These are phyloP conservation scores for Clarias fuscus DNA, from an alignment of 2,797 vertebrate species.

Conservation along the genomic window DNA sequence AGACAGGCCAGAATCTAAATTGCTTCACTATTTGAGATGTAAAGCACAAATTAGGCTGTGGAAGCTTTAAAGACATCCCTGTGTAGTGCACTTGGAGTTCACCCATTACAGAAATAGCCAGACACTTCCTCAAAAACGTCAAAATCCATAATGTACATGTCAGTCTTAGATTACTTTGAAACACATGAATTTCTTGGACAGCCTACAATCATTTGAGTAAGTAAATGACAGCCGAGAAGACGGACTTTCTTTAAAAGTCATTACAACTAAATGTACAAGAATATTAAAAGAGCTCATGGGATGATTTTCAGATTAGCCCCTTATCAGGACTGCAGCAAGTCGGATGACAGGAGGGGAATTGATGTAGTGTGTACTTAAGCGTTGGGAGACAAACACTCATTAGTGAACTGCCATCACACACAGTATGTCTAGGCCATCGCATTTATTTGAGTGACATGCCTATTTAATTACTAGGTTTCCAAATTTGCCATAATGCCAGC, in stretches of 20 bases:
- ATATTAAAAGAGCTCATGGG: constrained; percentile 25
- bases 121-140: constrained; percentile 10
- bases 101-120: constrained; percentile 4
- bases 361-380: constrained; percentile 44
- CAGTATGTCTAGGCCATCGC: constrained; percentile 25
- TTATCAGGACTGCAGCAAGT: constrained; percentile 43
- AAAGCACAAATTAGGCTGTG: neutral
- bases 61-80: neutral
- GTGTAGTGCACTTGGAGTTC: neutral
- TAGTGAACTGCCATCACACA: constrained; percentile 21
- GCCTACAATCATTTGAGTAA: constrained; percentile 29
- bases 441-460: constrained; percentile 34
- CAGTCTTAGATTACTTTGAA: neutral
- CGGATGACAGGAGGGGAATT: constrained; percentile 41
- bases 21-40: neutral
- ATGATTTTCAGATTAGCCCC: constrained; percentile 41
- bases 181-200: constrained; percentile 17
- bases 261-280: constrained; percentile 16
- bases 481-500: neutral
- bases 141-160: neutral
- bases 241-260: constrained; percentile 23
- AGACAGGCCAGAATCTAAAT: constrained; percentile 32
- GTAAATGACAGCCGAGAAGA: constrained; percentile 30
- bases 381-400: constrained; percentile 26
- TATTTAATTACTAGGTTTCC: constrained; percentile 26